Percentiles rank a stretch among this genome's conserved stretches.
These are phyloP conservation scores for Chrysolina americana DNA, from an alignment of 2,888 invertebrate species.

Conservation along the genomic window DNA sequence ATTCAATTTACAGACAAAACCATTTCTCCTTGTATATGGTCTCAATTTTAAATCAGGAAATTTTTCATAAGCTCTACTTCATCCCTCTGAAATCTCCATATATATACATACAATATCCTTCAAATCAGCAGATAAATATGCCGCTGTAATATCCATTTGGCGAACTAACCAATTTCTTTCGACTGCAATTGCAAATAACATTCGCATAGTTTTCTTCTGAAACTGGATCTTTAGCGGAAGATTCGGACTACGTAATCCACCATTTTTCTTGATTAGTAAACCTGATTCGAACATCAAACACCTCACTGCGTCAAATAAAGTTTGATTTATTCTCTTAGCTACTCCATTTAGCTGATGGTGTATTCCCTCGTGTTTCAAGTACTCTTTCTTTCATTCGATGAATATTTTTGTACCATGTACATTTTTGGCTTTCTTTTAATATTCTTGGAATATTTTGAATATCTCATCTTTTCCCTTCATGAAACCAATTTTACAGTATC, in stretches of 20 bases:
- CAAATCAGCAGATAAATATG: neutral
- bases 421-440: neutral
- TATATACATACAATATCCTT: neutral
- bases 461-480: constrained; percentile 4
- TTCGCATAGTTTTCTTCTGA: neutral
- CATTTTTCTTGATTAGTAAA: too few relatives aligned
- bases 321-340: constrained; percentile 33
- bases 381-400: constrained; percentile 20
- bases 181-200: neutral
- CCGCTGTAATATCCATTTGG: neutral
- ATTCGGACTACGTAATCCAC: too few relatives aligned
- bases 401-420: constrained; percentile 15
- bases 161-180: neutral
- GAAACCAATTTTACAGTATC: neutral
- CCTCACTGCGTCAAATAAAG: neutral
- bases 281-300: constrained; percentile 8
- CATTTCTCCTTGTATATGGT: neutral
- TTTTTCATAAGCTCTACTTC: neutral
- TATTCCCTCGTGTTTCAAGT: constrained; percentile 24
- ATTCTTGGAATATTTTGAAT: neutral
- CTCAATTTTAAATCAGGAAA: neutral
- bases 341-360: constrained; percentile 32
- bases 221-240: too few relatives aligned
- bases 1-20: neutral
- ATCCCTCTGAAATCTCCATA: neutral